phyloP scores from a whole-genome alignment of 2,888 invertebrate genomes.

The Drosophila nr. fundita region DNA sequence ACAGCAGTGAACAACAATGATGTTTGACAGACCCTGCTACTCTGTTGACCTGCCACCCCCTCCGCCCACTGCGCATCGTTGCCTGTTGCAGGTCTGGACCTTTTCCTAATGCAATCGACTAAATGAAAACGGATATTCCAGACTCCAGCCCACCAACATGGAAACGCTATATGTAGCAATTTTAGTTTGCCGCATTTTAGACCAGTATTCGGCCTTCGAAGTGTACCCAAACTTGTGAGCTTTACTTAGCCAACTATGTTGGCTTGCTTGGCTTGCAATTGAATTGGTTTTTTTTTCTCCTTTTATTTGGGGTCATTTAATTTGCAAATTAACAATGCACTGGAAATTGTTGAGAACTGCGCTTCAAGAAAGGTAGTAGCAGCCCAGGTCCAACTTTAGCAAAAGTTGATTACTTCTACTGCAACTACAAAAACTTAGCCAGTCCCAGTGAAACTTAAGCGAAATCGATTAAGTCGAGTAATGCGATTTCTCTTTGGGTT shows the following conservation, averaged over 20 bases:
- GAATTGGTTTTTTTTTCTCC: slow-evolving; percentile 1
- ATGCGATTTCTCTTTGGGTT: slow-evolving; percentile 4
- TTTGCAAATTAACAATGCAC: slow-evolving; percentile 39
- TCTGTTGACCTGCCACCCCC: background rate
- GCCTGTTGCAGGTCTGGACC: slow-evolving; percentile 13
- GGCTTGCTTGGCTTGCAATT: slow-evolving; percentile 19
- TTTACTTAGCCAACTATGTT: slow-evolving; percentile 31
- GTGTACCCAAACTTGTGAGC: background rate
- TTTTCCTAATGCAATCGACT: slow-evolving; percentile 50
- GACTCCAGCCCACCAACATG: slow-evolving; percentile 1
- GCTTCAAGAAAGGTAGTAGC: slow-evolving; percentile 1
- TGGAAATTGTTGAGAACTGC: slow-evolving; percentile 4
- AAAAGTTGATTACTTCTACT: background rate
- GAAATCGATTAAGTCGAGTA: background rate
- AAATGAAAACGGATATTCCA: slow-evolving; percentile 24
- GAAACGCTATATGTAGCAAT: slow-evolving; percentile 22
- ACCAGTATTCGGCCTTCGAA: background rate
- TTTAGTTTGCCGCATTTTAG: slow-evolving; percentile 22
- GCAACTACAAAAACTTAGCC: background rate
- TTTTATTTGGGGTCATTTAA: slow-evolving; percentile 18
- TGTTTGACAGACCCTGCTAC: slow-evolving; percentile 36
- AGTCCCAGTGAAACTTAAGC: slow-evolving; percentile 2
- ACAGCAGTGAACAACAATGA: slow-evolving; percentile 53
- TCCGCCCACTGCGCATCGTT: background rate
- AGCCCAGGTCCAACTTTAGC: background rate